phyloP scores from a whole-genome alignment of 2,113 vertebrate species.

The Cheirogaleus medius region DNA sequence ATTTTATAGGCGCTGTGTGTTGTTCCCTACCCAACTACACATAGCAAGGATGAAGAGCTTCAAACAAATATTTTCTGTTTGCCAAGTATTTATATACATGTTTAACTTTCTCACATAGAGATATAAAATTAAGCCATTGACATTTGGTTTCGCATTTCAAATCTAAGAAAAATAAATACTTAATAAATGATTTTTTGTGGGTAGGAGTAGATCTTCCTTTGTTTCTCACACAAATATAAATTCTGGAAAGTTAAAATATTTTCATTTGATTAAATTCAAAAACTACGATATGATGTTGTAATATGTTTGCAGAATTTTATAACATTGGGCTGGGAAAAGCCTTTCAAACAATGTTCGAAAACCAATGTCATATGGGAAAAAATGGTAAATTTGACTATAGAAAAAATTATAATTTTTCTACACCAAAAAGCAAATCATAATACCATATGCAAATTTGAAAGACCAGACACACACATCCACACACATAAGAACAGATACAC shows the following conservation, averaged over 20 bases:
- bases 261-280: neutral
- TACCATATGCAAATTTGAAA: neutral
- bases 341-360: constrained; percentile 9
- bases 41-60: neutral
- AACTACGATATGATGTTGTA: neutral
- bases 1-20: neutral
- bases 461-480: neutral
- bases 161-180: neutral
- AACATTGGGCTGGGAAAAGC: neutral
- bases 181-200: neutral
- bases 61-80: neutral
- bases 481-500: neutral
- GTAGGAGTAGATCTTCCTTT: neutral
- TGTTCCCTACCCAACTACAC: neutral
- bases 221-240: neutral
- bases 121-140: neutral
- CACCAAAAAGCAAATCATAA: neutral
- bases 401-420: neutral
- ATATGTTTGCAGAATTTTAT: neutral
- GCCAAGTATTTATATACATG: neutral
- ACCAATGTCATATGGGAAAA: neutral
- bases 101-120: neutral
- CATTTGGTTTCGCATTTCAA: neutral
- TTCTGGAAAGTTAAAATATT: neutral
- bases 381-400: neutral